A percentile compares a stretch with the other conserved stretches of the same genome.
Evolutionary conservation across 2,888 invertebrate genomes (phyloP).

Genomic region (Dasypogon diadema): DNA sequence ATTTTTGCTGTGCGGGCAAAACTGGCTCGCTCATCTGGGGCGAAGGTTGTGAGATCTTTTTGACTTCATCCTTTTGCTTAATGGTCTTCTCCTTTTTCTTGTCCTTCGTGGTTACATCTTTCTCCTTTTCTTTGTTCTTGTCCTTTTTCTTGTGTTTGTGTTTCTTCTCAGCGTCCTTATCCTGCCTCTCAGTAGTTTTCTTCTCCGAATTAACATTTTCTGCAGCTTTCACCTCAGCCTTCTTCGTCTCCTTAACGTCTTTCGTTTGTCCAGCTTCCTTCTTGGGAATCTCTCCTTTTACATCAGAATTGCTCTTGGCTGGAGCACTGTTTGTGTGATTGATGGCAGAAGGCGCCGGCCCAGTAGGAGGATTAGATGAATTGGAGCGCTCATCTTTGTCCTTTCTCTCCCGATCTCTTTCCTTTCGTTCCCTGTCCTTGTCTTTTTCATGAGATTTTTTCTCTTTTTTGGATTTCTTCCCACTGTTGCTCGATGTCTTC

Average conservation of each 20-base stretch:
- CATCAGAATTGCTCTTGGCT: neutral
- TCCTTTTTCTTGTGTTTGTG: constrained; percentile 78
- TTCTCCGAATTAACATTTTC: constrained; percentile 59
- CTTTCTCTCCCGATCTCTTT: constrained; percentile 65
- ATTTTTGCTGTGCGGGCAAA: constrained; percentile 2
- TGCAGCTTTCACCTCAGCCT: constrained; percentile 55
- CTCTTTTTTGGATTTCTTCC: constrained; percentile 70
- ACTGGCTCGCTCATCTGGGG: neutral
- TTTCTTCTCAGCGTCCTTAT: constrained; percentile 72
- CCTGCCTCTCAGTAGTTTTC: constrained; percentile 66
- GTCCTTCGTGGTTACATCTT: constrained; percentile 66
- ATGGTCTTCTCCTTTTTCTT: constrained; percentile 60
- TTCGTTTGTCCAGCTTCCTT: neutral
- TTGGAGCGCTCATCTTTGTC: constrained; percentile 59
- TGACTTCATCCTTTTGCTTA: constrained; percentile 57
- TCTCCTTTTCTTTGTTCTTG: constrained; percentile 75
- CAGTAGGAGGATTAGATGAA: neutral
- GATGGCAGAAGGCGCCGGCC: neutral
- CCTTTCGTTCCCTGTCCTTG: constrained; percentile 73
- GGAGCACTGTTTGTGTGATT: neutral
- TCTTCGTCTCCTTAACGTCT: constrained; percentile 41
- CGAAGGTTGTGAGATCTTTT: constrained; percentile 6
- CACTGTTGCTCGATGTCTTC: constrained; percentile 56
- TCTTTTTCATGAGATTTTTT: constrained; percentile 75
- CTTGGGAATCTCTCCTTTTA: neutral